These are phyloP conservation scores for Helicoverpa armigera DNA, from an alignment of 1,140 invertebrate species.

Conservation along the genomic window DNA sequence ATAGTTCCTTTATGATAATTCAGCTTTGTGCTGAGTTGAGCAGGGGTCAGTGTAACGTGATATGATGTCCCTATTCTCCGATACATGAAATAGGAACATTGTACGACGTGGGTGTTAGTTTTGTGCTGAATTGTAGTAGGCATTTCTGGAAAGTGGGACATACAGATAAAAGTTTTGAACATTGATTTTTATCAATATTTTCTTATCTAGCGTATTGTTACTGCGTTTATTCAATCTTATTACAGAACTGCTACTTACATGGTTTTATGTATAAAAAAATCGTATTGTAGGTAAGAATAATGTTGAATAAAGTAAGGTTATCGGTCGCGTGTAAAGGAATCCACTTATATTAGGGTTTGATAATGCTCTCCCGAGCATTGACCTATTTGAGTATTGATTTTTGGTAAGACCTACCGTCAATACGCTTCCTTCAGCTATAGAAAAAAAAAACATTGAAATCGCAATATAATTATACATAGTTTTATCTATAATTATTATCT, in stretches of 20 bases:
- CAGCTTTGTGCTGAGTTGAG: slow-evolving; percentile 27
- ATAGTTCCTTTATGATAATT: slow-evolving; percentile 22
- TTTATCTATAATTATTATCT: background rate
- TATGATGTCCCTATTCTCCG: slow-evolving; percentile 39
- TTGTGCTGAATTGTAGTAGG: slow-evolving; percentile 1
- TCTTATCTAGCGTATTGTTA: slow-evolving; percentile 3
- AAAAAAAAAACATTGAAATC: too few species aligned
- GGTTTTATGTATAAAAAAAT: background rate
- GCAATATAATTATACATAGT: too few species aligned
- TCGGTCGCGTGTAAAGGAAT: too few species aligned
- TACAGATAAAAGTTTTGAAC: slow-evolving; percentile 5
- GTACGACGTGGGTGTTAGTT: background rate
- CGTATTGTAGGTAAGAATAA: background rate
- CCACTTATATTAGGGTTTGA: too few species aligned
- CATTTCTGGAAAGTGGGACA: slow-evolving; percentile 26
- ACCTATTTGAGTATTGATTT: too few species aligned
- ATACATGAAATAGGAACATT: slow-evolving; percentile 26
- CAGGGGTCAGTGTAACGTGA: slow-evolving; percentile 35
- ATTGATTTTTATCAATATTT: slow-evolving; percentile 28
- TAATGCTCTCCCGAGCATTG: too few species aligned
- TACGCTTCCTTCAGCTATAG: background rate
- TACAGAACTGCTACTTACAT: background rate
- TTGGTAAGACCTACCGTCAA: too few species aligned
- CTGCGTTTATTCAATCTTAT: background rate
- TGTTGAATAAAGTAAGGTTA: too few species aligned